Evolutionary conservation across 2,113 vertebrate genomes (phyloP).

Genomic region (Promerops cafer): DNA sequence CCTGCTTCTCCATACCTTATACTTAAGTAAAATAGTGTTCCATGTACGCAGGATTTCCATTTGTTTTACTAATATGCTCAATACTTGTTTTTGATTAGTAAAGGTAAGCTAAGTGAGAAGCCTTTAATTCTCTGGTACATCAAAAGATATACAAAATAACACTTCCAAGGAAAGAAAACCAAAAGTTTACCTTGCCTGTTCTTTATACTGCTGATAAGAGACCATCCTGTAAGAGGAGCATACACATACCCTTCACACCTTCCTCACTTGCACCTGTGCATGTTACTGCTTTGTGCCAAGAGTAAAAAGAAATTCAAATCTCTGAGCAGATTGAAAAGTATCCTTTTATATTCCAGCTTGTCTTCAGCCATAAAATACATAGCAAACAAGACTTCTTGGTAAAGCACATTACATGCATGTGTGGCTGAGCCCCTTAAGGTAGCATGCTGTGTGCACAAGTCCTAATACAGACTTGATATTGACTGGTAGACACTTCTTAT

Average conservation of each 20-base stretch:
- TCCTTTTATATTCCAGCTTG: neutral
- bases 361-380: neutral
- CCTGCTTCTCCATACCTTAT: slow-evolving; percentile 20
- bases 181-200: neutral
- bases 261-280: neutral
- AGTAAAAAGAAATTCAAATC: neutral
- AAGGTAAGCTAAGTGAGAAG: neutral
- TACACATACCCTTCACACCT: neutral
- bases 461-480: neutral
- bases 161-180: neutral
- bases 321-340: neutral
- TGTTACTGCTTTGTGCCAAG: neutral
- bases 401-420: neutral
- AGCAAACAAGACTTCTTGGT: neutral
- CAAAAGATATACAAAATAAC: neutral
- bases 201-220: neutral
- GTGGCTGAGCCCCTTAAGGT: neutral
- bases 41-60: neutral
- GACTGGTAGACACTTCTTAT: neutral
- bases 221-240: neutral
- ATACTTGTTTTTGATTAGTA: neutral
- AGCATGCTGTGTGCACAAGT: neutral
- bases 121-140: neutral
- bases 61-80: neutral
- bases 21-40: neutral